Percentiles rank a stretch among this genome's conserved stretches.
Conservation (phyloP, 2,113 vertebrate genomes). For the Barnardius zonarius region DNA sequence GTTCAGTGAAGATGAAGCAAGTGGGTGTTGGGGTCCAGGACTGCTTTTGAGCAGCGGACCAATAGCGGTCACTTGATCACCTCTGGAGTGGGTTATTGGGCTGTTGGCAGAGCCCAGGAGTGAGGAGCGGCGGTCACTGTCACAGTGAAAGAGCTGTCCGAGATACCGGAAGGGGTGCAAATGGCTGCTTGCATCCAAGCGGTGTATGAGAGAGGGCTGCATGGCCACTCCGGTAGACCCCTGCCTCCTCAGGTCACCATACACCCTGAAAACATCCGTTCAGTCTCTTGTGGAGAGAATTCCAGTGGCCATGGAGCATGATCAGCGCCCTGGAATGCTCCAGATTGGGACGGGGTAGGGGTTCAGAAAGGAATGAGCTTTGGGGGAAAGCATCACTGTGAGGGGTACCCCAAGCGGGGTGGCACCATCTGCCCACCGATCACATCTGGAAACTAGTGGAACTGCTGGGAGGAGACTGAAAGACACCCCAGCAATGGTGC, state of each 20-base stretch:
- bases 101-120: neutral
- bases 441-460: neutral
- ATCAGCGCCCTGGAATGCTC: too few relatives aligned
- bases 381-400: neutral
- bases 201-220: neutral
- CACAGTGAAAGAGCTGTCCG: neutral
- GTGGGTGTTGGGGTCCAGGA: neutral
- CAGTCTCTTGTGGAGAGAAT: neutral
- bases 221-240: neutral
- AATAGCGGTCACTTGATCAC: neutral
- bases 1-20: neutral
- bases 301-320: neutral
- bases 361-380: neutral
- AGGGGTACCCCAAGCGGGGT: neutral
- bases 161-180: neutral
- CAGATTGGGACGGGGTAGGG: neutral
- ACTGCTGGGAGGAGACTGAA: neutral
- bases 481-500: neutral
- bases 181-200: neutral
- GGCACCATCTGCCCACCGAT: neutral
- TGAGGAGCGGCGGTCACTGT: neutral
- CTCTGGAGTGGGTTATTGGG: neutral
- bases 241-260: neutral
- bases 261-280: neutral
- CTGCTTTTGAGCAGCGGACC: neutral